Base-by-base conservation (phyloP, 2,888 invertebrate species). In the Phorcus lineatus region DNA sequence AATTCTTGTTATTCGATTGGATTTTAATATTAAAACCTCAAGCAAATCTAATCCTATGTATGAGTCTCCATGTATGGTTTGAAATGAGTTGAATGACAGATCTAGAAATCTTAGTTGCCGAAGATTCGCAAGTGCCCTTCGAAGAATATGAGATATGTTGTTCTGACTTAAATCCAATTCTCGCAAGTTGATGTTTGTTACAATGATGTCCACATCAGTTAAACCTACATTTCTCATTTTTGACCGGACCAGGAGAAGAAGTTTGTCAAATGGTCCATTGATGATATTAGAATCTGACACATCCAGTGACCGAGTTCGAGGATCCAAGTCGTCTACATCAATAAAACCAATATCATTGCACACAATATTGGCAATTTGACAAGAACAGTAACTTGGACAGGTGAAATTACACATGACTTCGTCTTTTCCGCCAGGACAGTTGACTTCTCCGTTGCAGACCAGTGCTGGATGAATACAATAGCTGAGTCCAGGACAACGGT, bases 151-250 rank as follows among this genome's bases (percentile, higher is more conserved):
- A 9, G 31, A 16, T 13, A 78, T 66, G 47, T 52, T 67, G 67
- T 78, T 78, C 47, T 78, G n/a, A n/a, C 78, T 78, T 11, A 79
- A n/a, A 55, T 79, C 66, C 62, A 79, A 24, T 31, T 75, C 19
- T 16, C 40, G 53, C 11, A 79, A 52, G 11, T 79, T 79, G 9
- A 4, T 4, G 7, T 36, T 36, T 2, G 2, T 36, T 36, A 4
- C 4, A 36, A 36, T 36, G 36, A 40, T 13, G 36, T n/a, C 16
- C 9, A 7, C 24, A 78, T 7, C 36, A 36, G 36, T 36, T 36
- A 36, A 36, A 4, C 36, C 36, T 4, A 36, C 36, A 7, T 36
- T 36, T 36, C 36, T 36, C 36, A 36, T 36, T 36, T 36, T 36
- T 36, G 36, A 36, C 7, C 36, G 36, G 36, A 36, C 36, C 36